phyloP scores from a whole-genome alignment of 2,113 vertebrate species.

The Platysteira castanea region DNA sequence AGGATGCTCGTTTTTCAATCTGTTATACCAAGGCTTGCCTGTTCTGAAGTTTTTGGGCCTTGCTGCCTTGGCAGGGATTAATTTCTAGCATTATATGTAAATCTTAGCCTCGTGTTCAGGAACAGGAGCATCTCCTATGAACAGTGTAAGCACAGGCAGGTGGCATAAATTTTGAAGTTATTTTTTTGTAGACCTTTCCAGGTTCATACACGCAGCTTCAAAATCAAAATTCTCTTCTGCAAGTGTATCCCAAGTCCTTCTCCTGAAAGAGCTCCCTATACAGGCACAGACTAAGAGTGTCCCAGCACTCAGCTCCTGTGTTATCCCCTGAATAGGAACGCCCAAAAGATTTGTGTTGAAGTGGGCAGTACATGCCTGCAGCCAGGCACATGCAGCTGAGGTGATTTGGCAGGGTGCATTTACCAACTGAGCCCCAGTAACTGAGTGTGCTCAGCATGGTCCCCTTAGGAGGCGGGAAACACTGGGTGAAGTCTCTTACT shows the following conservation, averaged over 20 bases:
- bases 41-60: not conserved
- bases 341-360: not conserved
- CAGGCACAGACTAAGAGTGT: not conserved
- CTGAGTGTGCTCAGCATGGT: not conserved
- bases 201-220: not conserved
- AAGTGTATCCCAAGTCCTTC: not conserved
- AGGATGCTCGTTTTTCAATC: not conserved
- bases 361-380: rapidly evolving
- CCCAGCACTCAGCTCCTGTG: not conserved
- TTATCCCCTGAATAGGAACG: not conserved
- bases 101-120: not conserved
- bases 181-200: not conserved
- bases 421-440: not conserved
- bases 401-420: not conserved
- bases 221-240: not conserved
- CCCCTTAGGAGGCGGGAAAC: not conserved
- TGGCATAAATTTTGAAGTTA: not conserved
- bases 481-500: not conserved
- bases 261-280: not conserved
- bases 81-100: not conserved
- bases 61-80: not conserved
- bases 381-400: not conserved
- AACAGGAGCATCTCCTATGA: not conserved
- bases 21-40: not conserved
- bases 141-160: not conserved